Conservation (phyloP, 2,113 vertebrate genomes). For the Herpetotheres cachinnans region DNA sequence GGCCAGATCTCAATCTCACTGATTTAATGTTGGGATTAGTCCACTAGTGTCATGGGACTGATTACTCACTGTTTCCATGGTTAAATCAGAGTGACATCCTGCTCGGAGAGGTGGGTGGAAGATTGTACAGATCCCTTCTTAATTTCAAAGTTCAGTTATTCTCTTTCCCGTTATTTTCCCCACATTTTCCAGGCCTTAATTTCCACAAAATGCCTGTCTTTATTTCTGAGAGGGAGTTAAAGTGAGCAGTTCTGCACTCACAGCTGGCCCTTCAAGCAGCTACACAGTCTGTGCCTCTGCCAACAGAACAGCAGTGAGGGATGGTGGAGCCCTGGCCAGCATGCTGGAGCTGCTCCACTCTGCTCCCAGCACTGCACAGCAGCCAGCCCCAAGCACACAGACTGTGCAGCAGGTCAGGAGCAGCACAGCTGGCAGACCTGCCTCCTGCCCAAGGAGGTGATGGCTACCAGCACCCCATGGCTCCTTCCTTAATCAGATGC, state of each 20-base stretch:
- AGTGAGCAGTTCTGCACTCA: neutral
- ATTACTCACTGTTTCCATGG: neutral
- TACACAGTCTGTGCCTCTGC: neutral
- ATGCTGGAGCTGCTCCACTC: neutral
- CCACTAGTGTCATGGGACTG: neutral
- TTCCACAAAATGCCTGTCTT: neutral
- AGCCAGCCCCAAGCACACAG: neutral
- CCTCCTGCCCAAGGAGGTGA: neutral
- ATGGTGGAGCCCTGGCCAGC: fast-evolving
- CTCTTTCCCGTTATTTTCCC: neutral
- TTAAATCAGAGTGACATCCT: neutral
- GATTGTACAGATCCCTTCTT: neutral
- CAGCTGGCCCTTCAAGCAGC: neutral
- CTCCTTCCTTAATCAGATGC: neutral
- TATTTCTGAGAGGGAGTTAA: neutral
- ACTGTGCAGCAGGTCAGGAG: neutral
- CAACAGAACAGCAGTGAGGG: neutral
- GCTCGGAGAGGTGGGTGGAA: neutral
- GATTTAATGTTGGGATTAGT: neutral
- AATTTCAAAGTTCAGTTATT: neutral
- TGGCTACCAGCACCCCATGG: neutral
- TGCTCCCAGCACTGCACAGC: neutral
- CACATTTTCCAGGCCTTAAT: neutral
- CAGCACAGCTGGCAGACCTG: neutral
- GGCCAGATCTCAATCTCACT: neutral